These are phyloP conservation scores for Rhegmatorhina hoffmannsi DNA, from an alignment of 2,113 vertebrate species.

Conservation along the genomic window DNA sequence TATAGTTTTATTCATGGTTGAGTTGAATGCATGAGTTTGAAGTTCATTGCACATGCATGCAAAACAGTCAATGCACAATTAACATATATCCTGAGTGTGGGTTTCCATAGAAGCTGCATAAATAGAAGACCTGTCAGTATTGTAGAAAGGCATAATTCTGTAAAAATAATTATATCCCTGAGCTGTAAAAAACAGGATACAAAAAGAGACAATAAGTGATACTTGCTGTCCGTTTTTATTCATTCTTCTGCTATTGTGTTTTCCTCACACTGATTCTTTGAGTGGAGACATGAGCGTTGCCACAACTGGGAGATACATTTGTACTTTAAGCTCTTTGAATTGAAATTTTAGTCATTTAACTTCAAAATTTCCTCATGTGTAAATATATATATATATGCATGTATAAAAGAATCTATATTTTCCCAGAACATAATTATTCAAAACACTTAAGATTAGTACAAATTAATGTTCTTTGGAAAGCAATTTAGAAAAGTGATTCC, in stretches of 20 bases:
- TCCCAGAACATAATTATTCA: not conserved
- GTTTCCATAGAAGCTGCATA: constrained; percentile 12
- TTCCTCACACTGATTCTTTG: not conserved
- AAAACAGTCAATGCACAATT: not conserved
- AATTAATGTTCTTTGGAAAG: not conserved
- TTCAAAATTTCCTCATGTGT: not conserved
- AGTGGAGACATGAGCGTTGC: not conserved
- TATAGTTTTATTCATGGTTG: not conserved
- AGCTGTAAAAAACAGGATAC: not conserved
- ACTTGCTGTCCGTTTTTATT: not conserved
- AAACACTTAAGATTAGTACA: not conserved
- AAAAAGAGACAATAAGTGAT: not conserved
- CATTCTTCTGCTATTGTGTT: not conserved
- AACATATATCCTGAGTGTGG: not conserved
- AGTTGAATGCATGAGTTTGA: not conserved
- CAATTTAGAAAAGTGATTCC: not conserved
- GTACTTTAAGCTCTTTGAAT: not conserved
- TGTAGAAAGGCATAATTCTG: not conserved
- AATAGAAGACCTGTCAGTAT: not conserved
- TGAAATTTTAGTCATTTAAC: not conserved
- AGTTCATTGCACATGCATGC: not conserved
- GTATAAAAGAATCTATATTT: not conserved
- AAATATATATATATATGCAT: not conserved
- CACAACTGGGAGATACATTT: not conserved
- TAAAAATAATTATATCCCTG: not conserved